A percentile compares a stretch with the other conserved stretches of the same genome.
phyloP scores from a whole-genome alignment of 2,888 invertebrate species.

The Diarsia dahlii region DNA sequence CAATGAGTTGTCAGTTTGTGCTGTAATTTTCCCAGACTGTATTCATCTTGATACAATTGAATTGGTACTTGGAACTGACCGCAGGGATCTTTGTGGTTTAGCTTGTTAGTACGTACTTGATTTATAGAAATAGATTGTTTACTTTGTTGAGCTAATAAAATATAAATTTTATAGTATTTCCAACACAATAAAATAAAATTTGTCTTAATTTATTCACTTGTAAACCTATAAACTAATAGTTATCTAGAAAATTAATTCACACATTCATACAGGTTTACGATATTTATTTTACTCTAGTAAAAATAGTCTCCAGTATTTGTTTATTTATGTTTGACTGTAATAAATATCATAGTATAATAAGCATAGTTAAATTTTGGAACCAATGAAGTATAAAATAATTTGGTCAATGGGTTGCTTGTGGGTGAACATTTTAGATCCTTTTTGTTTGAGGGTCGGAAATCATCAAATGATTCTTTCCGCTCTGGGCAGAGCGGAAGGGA shows the following conservation, averaged over 20 bases:
- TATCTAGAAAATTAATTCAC: background rate
- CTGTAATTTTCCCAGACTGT: conserved; percentile 49
- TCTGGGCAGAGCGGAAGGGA: no score
- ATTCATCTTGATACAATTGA: conserved; percentile 24
- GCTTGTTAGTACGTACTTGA: conserved; percentile 4
- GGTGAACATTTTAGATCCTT: no score
- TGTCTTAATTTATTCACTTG: background rate
- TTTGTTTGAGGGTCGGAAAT: no score
- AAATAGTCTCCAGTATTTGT: background rate
- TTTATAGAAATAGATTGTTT: background rate
- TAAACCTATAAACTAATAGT: background rate
- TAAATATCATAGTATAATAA: background rate
- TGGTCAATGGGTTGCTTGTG: background rate
- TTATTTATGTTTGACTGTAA: conserved; percentile 9
- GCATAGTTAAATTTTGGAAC: background rate
- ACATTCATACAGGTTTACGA: background rate
- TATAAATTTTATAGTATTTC: background rate
- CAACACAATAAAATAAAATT: background rate
- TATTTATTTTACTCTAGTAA: background rate
- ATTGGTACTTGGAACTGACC: conserved; percentile 16
- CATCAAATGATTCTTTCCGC: no score
- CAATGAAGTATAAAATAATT: background rate
- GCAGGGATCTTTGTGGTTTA: conserved; percentile 27
- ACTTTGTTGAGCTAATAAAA: background rate
- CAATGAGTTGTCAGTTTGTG: conserved; percentile 40